phyloP scores from a whole-genome alignment of 1,140 invertebrate genomes.

The Eurosta solidaginis region DNA sequence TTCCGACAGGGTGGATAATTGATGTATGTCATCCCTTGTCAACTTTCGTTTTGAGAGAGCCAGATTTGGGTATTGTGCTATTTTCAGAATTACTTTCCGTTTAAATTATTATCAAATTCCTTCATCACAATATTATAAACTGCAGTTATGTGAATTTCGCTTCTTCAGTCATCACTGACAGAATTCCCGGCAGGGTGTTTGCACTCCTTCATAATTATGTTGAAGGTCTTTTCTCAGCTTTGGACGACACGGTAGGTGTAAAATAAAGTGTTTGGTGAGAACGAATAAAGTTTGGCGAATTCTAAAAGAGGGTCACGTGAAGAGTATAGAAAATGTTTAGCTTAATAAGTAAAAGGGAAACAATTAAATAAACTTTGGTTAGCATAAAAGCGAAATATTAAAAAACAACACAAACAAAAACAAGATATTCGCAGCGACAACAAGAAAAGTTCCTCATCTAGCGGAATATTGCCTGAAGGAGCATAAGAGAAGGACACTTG shows the following conservation, averaged over 20 bases:
- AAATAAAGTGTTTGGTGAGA: background rate
- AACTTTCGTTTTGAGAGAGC: too few species aligned
- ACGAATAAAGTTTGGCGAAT: background rate
- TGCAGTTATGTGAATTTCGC: too few species aligned
- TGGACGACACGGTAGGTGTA: background rate
- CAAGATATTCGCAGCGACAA: background rate
- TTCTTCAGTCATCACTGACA: too few species aligned
- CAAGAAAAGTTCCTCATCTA: background rate
- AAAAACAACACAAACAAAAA: background rate
- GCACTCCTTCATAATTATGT: too few species aligned
- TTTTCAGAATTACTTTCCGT: too few species aligned
- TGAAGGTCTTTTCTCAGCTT: background rate
- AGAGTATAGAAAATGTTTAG: background rate
- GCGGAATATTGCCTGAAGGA: constrained; percentile 14
- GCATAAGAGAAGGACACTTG: constrained; percentile 22
- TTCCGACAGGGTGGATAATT: too few species aligned
- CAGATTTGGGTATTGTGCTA: too few species aligned
- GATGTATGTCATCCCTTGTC: too few species aligned
- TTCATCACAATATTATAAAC: too few species aligned
- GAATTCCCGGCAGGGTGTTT: too few species aligned
- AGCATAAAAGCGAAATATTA: background rate
- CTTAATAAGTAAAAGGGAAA: background rate
- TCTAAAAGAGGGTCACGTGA: background rate
- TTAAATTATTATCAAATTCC: too few species aligned
- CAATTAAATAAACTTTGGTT: background rate